A percentile compares a stretch with the other conserved stretches of the same genome.
These are phyloP conservation scores for Myodes glareolus DNA, from an alignment of 2,113 vertebrate species.

Conservation along the genomic window DNA sequence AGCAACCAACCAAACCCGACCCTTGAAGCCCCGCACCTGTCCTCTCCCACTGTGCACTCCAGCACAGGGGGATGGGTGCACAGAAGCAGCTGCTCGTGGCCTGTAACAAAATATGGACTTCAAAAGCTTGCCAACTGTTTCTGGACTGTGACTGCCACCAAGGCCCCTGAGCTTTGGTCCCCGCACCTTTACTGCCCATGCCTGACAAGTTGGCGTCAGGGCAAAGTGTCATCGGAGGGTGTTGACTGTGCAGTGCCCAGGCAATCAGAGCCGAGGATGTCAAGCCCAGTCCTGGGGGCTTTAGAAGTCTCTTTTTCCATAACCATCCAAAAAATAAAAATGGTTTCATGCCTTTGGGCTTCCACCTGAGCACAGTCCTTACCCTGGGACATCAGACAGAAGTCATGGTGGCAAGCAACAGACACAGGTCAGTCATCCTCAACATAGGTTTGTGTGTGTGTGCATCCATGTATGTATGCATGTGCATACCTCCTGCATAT, in stretches of 20 bases:
- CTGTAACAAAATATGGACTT: neutral
- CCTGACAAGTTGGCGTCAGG: fast-evolving
- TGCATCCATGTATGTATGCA: too few species aligned
- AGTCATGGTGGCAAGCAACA: fast-evolving
- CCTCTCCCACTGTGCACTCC: neutral
- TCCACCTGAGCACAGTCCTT: fast-evolving
- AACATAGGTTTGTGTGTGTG: neutral
- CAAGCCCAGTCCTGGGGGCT: fast-evolving
- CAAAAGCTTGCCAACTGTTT: slow-evolving; percentile 5
- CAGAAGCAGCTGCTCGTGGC: neutral
- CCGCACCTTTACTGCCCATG: fast-evolving
- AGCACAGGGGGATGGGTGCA: neutral
- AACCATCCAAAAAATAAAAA: fast-evolving
- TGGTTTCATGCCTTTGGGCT: fast-evolving
- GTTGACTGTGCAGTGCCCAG: neutral
- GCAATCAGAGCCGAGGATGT: neutral
- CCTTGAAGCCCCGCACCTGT: neutral
- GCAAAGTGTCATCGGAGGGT: neutral
- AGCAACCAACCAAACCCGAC: neutral
- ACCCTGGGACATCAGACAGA: fast-evolving
- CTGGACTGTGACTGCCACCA: neutral
- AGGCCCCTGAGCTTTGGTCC: neutral
- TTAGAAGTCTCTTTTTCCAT: neutral
- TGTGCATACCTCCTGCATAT: neutral
- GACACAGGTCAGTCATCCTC: neutral